Evolutionary conservation across 2,888 invertebrate genomes (phyloP).

Genomic region (Plebejus argus): DNA sequence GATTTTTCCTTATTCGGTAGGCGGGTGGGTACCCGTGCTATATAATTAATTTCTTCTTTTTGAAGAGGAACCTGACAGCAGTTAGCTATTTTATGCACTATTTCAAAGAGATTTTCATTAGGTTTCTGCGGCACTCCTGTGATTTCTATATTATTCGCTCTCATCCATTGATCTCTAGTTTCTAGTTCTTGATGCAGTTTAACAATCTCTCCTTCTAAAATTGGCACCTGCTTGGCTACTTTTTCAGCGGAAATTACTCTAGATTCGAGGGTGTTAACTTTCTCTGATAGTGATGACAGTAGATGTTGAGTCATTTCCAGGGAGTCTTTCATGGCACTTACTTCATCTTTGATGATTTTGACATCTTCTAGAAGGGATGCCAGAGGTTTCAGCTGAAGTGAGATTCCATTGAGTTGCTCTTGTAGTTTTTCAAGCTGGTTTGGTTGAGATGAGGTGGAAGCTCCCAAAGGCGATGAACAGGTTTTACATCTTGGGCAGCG

Average conservation of each 20-base stretch:
- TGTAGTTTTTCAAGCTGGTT: not conserved
- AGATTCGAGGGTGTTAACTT: not conserved
- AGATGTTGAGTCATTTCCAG: too few relatives aligned
- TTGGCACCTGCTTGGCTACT: not conserved
- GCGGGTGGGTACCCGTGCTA: constrained; percentile 23
- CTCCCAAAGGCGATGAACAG: not conserved
- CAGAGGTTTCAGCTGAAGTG: too few relatives aligned
- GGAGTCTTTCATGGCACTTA: too few relatives aligned
- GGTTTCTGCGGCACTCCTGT: not conserved
- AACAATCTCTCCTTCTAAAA: not conserved
- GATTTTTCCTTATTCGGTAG: not conserved
- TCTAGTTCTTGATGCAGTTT: not conserved
- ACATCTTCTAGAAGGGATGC: too few relatives aligned
- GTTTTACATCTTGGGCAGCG: not conserved
- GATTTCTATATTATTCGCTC: not conserved
- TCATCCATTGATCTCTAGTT: not conserved
- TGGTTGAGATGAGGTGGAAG: not conserved
- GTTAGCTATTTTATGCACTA: not conserved
- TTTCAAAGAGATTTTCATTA: constrained; percentile 13
- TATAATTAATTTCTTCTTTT: constrained; percentile 21
- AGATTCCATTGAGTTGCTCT: not conserved
- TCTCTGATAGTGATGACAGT: too few relatives aligned
- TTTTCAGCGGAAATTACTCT: not conserved
- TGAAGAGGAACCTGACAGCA: not conserved
- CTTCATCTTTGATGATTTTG: too few relatives aligned